phyloP scores from a whole-genome alignment of 2,797 vertebrate genomes.

The Catharus ustulatus region DNA sequence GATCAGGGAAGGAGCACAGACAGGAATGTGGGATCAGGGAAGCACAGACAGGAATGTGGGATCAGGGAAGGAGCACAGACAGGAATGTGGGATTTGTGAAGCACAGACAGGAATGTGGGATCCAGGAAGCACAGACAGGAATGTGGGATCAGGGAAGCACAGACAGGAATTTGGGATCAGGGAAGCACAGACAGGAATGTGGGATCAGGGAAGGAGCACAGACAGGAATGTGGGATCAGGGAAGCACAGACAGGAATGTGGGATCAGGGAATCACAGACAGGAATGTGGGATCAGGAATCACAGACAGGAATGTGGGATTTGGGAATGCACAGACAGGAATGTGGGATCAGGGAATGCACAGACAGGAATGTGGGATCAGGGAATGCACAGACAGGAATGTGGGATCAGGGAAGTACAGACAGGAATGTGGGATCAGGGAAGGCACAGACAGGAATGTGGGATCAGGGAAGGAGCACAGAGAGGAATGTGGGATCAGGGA shows the following conservation, averaged over 20 bases:
- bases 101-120: neutral
- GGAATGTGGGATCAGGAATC: neutral
- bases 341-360: rapidly evolving
- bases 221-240: neutral
- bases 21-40: neutral
- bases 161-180: neutral
- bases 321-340: neutral
- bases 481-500: neutral
- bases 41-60: too few relatives aligned
- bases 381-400: neutral
- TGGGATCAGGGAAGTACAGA: rapidly evolving
- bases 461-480: neutral
- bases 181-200: too few relatives aligned
- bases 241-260: too few relatives aligned
- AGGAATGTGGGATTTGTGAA: too few relatives aligned
- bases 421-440: neutral
- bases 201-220: neutral
- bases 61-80: neutral
- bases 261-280: neutral
- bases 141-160: too few relatives aligned
- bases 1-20: neutral
- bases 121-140: neutral
- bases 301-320: neutral
- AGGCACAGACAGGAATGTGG: neutral
- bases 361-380: neutral